Conservation (phyloP, 2,797 vertebrate species). For the Silurus lanzhouensis region DNA sequence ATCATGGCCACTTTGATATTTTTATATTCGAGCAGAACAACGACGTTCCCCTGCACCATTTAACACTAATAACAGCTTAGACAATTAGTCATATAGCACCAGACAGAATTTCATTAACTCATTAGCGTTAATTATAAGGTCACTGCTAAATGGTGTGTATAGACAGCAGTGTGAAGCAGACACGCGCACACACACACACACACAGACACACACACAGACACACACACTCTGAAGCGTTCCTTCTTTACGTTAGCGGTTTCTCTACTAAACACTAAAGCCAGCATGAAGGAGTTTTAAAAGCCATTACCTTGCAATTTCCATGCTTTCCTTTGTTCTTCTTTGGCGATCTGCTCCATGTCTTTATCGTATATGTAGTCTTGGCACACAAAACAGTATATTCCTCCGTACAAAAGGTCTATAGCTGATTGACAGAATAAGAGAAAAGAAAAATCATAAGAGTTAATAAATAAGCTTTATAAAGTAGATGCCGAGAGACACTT, state of each 20-base stretch:
- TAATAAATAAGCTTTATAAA: neutral
- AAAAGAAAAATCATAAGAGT: neutral
- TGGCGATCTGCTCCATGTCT: slow-evolving; percentile 99
- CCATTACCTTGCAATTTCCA: slow-evolving; percentile 88
- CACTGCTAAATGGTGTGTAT: neutral
- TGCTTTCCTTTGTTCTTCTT: slow-evolving; percentile 98
- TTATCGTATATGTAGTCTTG: slow-evolving; percentile 99
- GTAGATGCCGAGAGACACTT: neutral
- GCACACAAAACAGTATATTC: slow-evolving; percentile 99
- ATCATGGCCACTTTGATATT: neutral
- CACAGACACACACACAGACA: neutral
- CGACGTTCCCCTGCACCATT: neutral
- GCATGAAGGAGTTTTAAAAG: slow-evolving; percentile 15
- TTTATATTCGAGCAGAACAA: neutral
- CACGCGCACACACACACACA: neutral
- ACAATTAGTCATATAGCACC: neutral
- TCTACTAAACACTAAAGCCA: neutral
- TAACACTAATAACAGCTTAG: neutral
- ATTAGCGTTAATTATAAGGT: neutral
- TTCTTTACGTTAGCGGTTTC: neutral
- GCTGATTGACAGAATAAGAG: slow-evolving; percentile 72
- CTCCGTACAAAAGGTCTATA: slow-evolving; percentile 95
- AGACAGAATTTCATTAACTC: neutral
- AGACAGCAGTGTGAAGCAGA: neutral
- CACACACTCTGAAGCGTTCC: too few relatives aligned